These are phyloP conservation scores for Agonopterix heracliana DNA, from an alignment of 2,888 invertebrate species.

Conservation along the genomic window DNA sequence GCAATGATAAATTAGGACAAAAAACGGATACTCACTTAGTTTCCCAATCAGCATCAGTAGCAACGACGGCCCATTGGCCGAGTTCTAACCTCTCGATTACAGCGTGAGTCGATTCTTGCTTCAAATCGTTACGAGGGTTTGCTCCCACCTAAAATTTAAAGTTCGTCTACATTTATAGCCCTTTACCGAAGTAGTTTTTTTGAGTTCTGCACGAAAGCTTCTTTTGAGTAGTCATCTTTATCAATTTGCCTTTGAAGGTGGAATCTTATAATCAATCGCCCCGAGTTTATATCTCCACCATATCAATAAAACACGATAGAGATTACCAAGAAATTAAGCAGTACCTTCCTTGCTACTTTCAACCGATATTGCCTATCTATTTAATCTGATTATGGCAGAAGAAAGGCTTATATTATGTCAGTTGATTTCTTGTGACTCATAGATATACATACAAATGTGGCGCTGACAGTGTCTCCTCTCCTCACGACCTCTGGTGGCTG, in stretches of 20 bases:
- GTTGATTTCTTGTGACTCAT: neutral
- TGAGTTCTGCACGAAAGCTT: too few species aligned
- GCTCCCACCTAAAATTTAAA: conserved; percentile 75
- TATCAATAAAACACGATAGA: too few species aligned
- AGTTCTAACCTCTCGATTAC: conserved; percentile 75
- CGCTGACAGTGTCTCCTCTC: conserved; percentile 80
- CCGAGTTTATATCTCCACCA: too few species aligned
- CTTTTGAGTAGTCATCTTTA: too few species aligned
- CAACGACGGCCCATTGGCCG: conserved; percentile 78
- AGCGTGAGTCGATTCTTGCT: conserved; percentile 80
- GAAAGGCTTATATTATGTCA: too few species aligned
- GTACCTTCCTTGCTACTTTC: too few species aligned
- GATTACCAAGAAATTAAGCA: too few species aligned
- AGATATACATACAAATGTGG: conserved; percentile 81
- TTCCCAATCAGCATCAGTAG: conserved; percentile 87
- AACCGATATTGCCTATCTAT: too few species aligned
- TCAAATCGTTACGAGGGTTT: conserved; percentile 83
- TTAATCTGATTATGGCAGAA: too few species aligned
- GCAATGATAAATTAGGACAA: too few species aligned
- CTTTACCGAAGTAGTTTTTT: neutral
- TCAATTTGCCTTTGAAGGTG: too few species aligned
- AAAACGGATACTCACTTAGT: conserved; percentile 77
- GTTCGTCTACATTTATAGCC: neutral
- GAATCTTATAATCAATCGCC: too few species aligned
- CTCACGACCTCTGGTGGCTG: conserved; percentile 80